A percentile compares a stretch with the other conserved stretches of the same genome.
phyloP scores from a whole-genome alignment of 2,797 vertebrate species.

The Clarias pachynema region DNA sequence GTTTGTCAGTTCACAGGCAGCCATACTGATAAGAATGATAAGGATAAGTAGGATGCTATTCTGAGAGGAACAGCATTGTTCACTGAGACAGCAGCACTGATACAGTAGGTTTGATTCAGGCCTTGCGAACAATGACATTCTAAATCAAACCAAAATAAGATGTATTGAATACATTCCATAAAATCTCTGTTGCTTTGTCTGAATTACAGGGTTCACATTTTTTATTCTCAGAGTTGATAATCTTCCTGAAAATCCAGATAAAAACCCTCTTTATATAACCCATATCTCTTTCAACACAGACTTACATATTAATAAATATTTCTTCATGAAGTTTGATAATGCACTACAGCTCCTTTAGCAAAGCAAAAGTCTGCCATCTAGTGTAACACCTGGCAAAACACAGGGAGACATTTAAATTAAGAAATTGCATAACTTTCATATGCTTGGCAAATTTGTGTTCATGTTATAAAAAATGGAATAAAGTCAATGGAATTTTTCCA shows the following conservation, averaged over 20 bases:
- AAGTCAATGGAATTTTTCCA: too few species aligned
- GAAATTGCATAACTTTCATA: background rate
- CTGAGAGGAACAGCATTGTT: constrained; percentile 45
- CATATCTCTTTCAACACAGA: background rate
- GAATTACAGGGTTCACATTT: background rate
- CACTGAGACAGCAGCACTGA: constrained; percentile 17
- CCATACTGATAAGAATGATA: constrained; percentile 37
- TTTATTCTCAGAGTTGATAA: background rate
- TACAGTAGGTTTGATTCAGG: background rate
- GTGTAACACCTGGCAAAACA: constrained; percentile 29
- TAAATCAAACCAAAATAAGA: constrained; percentile 2
- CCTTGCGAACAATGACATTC: constrained; percentile 12
- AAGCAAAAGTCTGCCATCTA: constrained; percentile 51
- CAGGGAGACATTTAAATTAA: background rate
- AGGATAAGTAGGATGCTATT: constrained; percentile 53
- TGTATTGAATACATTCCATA: background rate
- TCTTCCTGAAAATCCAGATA: background rate
- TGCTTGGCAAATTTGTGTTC: background rate
- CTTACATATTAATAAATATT: background rate
- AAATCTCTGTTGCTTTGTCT: background rate
- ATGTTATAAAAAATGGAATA: too few species aligned
- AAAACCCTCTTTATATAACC: background rate
- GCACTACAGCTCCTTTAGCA: background rate
- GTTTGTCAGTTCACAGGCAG: constrained; percentile 21
- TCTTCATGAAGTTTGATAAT: background rate